Evolutionary conservation across 2,797 vertebrate species (phyloP).

Genomic region (Vultur gryphus): DNA sequence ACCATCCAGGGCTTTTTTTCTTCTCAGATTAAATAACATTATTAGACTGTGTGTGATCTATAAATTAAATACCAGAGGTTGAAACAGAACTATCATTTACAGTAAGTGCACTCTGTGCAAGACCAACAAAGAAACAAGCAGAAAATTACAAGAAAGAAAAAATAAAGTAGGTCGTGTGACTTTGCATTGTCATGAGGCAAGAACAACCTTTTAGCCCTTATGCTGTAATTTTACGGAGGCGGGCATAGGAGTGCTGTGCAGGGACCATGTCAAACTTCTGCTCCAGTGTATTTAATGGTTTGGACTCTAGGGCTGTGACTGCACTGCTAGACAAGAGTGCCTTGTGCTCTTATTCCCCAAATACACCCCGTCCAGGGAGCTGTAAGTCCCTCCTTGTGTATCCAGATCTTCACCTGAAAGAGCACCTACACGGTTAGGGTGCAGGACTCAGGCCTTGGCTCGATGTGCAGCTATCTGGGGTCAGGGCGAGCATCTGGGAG

Average conservation of each 20-base stretch:
- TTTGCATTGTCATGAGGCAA: neutral
- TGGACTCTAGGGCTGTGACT: neutral
- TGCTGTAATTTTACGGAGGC: neutral
- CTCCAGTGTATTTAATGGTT: neutral
- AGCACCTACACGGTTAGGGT: neutral
- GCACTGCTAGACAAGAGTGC: neutral
- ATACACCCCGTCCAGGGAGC: neutral
- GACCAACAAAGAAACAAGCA: neutral
- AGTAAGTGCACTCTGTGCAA: neutral
- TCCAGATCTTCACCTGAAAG: neutral
- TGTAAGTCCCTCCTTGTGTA: rapidly evolving
- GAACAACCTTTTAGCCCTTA: neutral
- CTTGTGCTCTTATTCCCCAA: neutral
- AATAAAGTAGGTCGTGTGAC: rapidly evolving
- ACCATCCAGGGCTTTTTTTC: neutral
- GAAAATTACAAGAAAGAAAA: neutral
- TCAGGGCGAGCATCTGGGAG: neutral
- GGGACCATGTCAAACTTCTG: neutral
- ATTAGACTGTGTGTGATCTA: neutral
- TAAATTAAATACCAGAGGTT: neutral
- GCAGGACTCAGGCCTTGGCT: neutral
- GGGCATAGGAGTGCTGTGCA: neutral
- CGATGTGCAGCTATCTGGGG: rapidly evolving
- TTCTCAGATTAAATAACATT: neutral
- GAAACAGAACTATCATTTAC: neutral